Percentiles rank a stretch among this genome's conserved stretches.
Conservation (phyloP, 1,140 invertebrate species). For the Pseudomyrmex concolor region DNA sequence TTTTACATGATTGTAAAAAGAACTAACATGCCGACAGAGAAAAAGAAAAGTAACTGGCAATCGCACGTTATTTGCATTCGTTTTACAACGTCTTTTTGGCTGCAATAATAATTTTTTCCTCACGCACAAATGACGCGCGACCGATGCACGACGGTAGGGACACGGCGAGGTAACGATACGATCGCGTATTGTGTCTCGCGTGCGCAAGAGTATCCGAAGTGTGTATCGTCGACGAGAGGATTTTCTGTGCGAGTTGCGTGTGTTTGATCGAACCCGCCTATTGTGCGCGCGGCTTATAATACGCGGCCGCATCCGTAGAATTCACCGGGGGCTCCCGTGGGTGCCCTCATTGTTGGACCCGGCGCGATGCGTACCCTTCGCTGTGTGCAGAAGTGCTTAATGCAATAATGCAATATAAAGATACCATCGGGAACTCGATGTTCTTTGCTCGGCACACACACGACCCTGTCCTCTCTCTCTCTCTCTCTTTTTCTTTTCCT, state of each 20-base stretch:
- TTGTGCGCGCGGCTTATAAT: constrained; percentile 68
- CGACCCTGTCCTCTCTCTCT: constrained; percentile 26
- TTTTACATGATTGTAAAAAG: neutral
- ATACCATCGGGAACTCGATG: constrained; percentile 79
- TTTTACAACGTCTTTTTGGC: neutral
- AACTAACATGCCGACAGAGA: no score
- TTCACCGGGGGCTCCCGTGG: constrained; percentile 67
- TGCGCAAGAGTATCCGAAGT: constrained; percentile 50
- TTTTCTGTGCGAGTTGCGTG: constrained; percentile 48
- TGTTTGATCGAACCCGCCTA: constrained; percentile 68
- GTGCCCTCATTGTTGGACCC: constrained; percentile 65
- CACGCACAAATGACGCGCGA: constrained; percentile 34
- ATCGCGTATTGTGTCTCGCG: neutral
- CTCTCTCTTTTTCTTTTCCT: neutral
- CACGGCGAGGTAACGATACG: constrained; percentile 44
- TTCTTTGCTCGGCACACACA: constrained; percentile 61
- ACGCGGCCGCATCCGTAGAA: constrained; percentile 42
- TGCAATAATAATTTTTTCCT: constrained; percentile 45
- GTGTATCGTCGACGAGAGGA: constrained; percentile 59
- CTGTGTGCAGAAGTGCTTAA: constrained; percentile 83
- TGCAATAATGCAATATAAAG: constrained; percentile 83
- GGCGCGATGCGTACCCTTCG: constrained; percentile 68
- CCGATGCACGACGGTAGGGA: constrained; percentile 19
- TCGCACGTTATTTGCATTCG: neutral
- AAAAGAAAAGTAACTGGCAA: neutral